Base-by-base conservation (phyloP, 2,888 invertebrate genomes). In the Acholoe squamosa region DNA sequence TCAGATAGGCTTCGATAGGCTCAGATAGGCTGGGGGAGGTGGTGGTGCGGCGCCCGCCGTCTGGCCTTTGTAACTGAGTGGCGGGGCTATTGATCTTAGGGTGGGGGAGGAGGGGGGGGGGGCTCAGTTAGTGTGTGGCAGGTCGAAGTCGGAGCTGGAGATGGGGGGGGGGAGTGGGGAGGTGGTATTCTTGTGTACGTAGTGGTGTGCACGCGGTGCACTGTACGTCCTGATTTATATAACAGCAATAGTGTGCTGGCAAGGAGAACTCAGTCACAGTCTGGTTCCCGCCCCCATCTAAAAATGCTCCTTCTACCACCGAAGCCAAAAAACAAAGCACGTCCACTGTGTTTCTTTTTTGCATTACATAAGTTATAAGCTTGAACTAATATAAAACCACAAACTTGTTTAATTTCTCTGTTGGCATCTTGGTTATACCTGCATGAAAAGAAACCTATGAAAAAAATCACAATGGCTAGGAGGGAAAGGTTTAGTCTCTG, bases 61-160 rank as follows among this genome's bases (percentile, higher is more conserved):
- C 33, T 80, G 80, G 80, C 80, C 80, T 80, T 80, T 80, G 80
- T 80, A 80, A 33, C 43, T 43, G 33, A 43, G 43, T 43, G 31
- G 71, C 31, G 71, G 7, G n/a, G 34, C 80, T 80, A 80, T 80
- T 80, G 80, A 80, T 80, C 80, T 5, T 7, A 33, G 0, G 34
- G 34, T 43, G 7, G 34, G 80, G 14, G 25, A n/a, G 80, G 43
- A 34, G 43, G 80, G 80, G 10, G 43, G 80, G 1, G 43, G 7
- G 28, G 3, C 28, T 14, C 28, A 0, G 76, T n/a, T 19, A 12
- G 61, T 61, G 61, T 61, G 61, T 22, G 61, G n/a, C n/a, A n/a
- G n/a, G n/a, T n/a, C n/a, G n/a, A n/a, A n/a, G n/a, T n/a, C n/a
- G n/a, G n/a, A n/a, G n/a, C n/a, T n/a, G n/a, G 16, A 3, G 76